phyloP scores from a whole-genome alignment of 1,140 invertebrate genomes.

The Campoletis sonorensis region DNA sequence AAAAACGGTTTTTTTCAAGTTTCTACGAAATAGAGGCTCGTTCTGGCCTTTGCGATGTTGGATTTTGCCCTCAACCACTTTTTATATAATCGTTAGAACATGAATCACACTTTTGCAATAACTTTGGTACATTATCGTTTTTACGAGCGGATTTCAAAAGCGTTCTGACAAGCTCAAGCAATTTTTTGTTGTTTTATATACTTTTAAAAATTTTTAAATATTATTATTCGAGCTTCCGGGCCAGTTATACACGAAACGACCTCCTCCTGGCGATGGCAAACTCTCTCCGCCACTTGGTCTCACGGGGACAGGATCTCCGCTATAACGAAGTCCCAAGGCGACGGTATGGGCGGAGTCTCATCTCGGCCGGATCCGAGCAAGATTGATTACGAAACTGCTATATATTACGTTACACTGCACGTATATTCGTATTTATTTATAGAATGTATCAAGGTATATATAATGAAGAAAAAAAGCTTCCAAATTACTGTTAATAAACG shows the following conservation, averaged over 20 bases:
- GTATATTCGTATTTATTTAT: slow-evolving; percentile 4
- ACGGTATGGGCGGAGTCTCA: slow-evolving; percentile 40
- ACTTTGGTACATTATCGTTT: slow-evolving; percentile 5
- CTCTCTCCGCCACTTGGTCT: slow-evolving; percentile 14
- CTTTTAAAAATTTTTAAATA: slow-evolving; percentile 36
- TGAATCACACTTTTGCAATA: background rate
- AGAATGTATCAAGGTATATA: background rate
- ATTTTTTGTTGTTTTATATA: background rate
- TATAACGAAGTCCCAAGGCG: slow-evolving; percentile 35
- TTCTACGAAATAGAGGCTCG: too few relatives aligned
- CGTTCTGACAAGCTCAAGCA: background rate
- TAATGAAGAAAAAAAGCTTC: background rate
- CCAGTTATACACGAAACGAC: slow-evolving; percentile 39
- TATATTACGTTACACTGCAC: slow-evolving; percentile 5
- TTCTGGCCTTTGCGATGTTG: too few relatives aligned
- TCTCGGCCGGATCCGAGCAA: slow-evolving; percentile 39
- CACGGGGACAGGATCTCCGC: slow-evolving; percentile 27
- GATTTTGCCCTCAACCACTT: too few relatives aligned
- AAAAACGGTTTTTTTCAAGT: too few relatives aligned
- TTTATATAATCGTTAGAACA: too few relatives aligned
- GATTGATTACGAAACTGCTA: slow-evolving; percentile 42
- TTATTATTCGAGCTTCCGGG: slow-evolving; percentile 51
- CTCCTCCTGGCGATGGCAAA: slow-evolving; percentile 8
- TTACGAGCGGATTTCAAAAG: background rate
- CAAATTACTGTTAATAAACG: slow-evolving; percentile 11